These are phyloP conservation scores for Semotilus atromaculatus DNA, from an alignment of 2,797 vertebrate genomes.

Conservation along the genomic window DNA sequence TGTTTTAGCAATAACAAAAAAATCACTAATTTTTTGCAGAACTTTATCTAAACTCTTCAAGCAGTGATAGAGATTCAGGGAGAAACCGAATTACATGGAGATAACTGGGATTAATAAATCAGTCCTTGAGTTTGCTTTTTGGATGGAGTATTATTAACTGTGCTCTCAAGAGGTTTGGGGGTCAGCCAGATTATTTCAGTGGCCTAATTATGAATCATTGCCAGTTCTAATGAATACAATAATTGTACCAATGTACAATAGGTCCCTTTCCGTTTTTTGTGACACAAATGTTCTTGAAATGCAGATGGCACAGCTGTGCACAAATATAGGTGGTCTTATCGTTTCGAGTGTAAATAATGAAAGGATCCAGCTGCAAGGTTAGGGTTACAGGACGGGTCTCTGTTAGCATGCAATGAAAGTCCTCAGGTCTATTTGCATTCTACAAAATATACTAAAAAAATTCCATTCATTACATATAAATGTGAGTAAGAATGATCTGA, in stretches of 20 bases:
- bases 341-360: constrained; percentile 79
- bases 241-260: constrained; percentile 54
- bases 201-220: constrained; percentile 26
- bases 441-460: background rate
- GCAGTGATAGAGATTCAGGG: background rate
- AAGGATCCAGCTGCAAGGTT: constrained; percentile 75
- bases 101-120: constrained; percentile 23
- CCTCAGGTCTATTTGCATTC: constrained; percentile 46
- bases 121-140: constrained; percentile 23
- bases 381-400: constrained; percentile 63
- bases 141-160: constrained; percentile 10
- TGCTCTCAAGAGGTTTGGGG: constrained; percentile 23
- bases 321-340: constrained; percentile 75
- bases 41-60: background rate
- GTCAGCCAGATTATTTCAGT: constrained; percentile 34
- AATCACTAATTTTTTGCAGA: background rate
- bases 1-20: background rate
- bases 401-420: constrained; percentile 53
- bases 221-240: constrained; percentile 49
- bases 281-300: constrained; percentile 65
- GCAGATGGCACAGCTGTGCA: constrained; percentile 76
- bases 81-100: background rate
- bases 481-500: background rate
- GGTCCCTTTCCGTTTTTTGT: constrained; percentile 61
- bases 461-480: background rate